Evolutionary conservation across 2,113 vertebrate genomes (phyloP).

Genomic region (Emydura subglobosa): DNA sequence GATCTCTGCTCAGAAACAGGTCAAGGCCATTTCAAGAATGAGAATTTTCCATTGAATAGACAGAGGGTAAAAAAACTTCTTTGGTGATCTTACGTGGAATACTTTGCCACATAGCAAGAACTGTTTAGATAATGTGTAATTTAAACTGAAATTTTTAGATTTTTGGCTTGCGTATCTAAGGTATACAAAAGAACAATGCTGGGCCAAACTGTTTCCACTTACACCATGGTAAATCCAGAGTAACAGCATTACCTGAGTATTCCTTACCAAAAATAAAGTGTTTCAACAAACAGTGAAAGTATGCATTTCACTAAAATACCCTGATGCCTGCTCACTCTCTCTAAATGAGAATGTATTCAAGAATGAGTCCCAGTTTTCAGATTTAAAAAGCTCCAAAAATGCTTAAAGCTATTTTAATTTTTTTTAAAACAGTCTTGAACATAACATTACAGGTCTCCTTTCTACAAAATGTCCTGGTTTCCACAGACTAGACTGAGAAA

Average conservation of each 20-base stretch:
- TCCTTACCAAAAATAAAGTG: conserved; percentile 6
- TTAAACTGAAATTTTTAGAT: neutral
- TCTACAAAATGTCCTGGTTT: neutral
- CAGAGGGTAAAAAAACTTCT: neutral
- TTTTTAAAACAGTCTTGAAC: neutral
- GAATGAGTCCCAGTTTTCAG: neutral
- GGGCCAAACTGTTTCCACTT: neutral
- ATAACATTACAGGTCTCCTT: neutral
- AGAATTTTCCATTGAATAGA: neutral
- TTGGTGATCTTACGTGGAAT: neutral
- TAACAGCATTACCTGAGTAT: neutral
- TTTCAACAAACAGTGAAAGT: conserved; percentile 2
- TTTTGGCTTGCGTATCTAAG: neutral
- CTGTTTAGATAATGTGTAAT: neutral
- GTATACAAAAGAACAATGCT: neutral
- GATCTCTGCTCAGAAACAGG: conserved; percentile 3
- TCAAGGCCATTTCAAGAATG: neutral
- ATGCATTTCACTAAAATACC: neutral
- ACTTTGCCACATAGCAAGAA: no score
- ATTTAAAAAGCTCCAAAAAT: conserved; percentile 13
- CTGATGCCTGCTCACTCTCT: neutral
- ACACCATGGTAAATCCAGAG: neutral
- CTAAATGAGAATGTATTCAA: conserved; percentile 33
- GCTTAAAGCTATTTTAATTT: neutral
- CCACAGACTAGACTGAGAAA: neutral